Conservation (phyloP, 2,797 vertebrate species). For the Podargus strigoides region DNA sequence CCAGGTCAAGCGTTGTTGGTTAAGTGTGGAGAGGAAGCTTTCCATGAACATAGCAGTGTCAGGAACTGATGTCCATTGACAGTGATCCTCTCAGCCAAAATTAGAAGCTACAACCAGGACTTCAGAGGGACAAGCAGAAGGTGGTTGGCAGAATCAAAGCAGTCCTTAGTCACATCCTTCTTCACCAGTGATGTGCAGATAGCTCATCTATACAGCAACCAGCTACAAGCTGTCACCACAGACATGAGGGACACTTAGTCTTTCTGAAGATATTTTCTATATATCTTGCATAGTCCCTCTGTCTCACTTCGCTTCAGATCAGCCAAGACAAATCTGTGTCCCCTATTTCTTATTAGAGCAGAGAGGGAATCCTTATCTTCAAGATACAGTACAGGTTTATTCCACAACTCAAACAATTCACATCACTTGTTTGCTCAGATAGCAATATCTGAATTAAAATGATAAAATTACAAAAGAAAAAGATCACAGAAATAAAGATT, state of each 20-base stretch:
- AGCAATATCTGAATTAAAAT: neutral
- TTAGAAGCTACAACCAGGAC: neutral
- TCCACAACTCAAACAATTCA: neutral
- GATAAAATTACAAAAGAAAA: neutral
- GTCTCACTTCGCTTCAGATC: neutral
- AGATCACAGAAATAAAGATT: neutral
- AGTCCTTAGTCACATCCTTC: neutral
- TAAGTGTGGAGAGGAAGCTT: neutral
- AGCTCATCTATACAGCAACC: rapidly evolving
- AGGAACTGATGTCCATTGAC: neutral
- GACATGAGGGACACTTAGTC: neutral
- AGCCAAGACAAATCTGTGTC: neutral
- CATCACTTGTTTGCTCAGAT: neutral
- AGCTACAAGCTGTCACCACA: neutral
- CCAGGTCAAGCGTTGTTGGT: neutral
- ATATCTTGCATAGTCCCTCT: neutral
- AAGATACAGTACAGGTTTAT: neutral
- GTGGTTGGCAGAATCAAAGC: neutral
- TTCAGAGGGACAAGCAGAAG: neutral
- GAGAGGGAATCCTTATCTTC: too few species aligned
- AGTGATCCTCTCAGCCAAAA: neutral
- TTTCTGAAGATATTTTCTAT: neutral
- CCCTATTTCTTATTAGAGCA: too few species aligned
- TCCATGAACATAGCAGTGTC: neutral
- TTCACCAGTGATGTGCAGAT: neutral